These are phyloP conservation scores for Petromus typicus DNA, from an alignment of 2,113 vertebrate genomes.

Conservation along the genomic window DNA sequence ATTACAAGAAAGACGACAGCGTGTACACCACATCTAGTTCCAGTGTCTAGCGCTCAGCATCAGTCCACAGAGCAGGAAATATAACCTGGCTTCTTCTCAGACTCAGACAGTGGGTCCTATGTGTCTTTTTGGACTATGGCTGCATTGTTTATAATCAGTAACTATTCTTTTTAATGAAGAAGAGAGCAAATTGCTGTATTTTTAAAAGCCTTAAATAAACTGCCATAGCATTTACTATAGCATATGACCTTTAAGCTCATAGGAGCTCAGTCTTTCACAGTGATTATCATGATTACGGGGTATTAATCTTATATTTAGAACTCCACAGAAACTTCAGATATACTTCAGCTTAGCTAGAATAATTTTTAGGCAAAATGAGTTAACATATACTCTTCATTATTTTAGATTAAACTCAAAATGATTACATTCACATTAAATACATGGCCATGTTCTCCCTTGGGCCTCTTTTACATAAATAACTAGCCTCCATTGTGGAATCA, in stretches of 20 bases:
- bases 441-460: not conserved
- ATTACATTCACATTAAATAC: not conserved
- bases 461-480: not conserved
- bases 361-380: constrained; percentile 8
- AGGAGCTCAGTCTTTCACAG: not conserved
- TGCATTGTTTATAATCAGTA: constrained; percentile 26
- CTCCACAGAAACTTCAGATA: constrained; percentile 16
- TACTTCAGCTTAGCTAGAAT: constrained; percentile 36
- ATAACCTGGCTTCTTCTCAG: not conserved
- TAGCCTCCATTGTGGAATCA: not conserved
- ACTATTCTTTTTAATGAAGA: constrained; percentile 52
- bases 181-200: constrained; percentile 35
- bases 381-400: not conserved
- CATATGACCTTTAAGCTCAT: not conserved
- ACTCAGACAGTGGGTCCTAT: not conserved
- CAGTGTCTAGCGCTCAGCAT: not conserved
- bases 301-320: constrained; percentile 54
- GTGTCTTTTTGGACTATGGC: not conserved
- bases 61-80: not conserved
- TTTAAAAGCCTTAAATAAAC: not conserved
- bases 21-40: not conserved
- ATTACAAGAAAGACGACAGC: not conserved
- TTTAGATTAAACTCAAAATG: not conserved
- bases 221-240: not conserved
- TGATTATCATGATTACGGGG: constrained; percentile 45